These are phyloP conservation scores for Chaunax sp. DNA, from an alignment of 2,797 vertebrate species.

Conservation along the genomic window DNA sequence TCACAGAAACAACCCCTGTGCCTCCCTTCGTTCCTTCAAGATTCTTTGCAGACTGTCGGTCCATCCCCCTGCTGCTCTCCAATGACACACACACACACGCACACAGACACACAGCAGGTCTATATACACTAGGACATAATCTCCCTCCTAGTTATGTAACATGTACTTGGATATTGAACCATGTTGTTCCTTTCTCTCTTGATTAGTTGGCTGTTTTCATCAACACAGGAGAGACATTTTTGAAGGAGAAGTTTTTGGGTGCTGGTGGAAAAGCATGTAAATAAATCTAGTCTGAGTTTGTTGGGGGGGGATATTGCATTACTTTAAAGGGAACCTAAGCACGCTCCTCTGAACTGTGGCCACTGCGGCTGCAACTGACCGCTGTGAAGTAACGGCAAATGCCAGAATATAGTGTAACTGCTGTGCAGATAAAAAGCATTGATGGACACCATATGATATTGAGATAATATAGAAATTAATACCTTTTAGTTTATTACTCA, in stretches of 20 bases:
- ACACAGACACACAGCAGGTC: slow-evolving; percentile 1
- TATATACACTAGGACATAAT: slow-evolving; percentile 49
- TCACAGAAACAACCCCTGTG: slow-evolving; percentile 13
- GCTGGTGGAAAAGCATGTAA: neutral
- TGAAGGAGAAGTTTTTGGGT: neutral
- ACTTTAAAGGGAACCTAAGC: too few relatives aligned
- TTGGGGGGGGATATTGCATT: too few relatives aligned
- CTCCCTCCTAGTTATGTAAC: slow-evolving; percentile 55
- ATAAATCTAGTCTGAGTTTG: too few relatives aligned
- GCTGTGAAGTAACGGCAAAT: too few relatives aligned
- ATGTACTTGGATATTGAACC: slow-evolving; percentile 14
- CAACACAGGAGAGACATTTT: too few relatives aligned
- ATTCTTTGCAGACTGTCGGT: slow-evolving; percentile 25
- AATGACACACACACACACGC: slow-evolving; percentile 3
- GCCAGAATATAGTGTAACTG: too few relatives aligned
- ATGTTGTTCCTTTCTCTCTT: slow-evolving; percentile 19
- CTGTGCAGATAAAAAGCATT: too few relatives aligned
- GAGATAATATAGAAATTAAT: slow-evolving; percentile 4
- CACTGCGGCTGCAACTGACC: too few relatives aligned
- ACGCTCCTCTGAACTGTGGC: too few relatives aligned
- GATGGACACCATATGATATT: too few relatives aligned
- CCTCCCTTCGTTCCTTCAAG: slow-evolving; percentile 17
- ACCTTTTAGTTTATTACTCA: slow-evolving; percentile 13
- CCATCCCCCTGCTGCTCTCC: slow-evolving; percentile 12
- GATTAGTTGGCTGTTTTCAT: too few relatives aligned